Evolutionary conservation across 2,113 vertebrate species (phyloP), one percentile per base, ranked within the genome.

Genomic region (Chaenogobius annularis): DNA sequence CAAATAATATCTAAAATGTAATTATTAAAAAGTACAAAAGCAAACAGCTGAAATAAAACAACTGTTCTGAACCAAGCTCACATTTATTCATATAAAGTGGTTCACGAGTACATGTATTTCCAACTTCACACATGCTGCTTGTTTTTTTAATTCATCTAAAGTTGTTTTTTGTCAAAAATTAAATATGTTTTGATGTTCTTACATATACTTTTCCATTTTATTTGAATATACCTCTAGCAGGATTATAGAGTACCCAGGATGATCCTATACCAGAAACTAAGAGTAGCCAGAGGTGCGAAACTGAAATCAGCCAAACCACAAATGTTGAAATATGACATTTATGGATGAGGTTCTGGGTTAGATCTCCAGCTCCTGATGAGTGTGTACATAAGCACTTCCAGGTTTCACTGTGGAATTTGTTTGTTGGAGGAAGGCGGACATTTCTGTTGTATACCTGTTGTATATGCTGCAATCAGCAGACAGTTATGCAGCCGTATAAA

Each of bases 381-480:
- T 43, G 55, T 40, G 40, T 13, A 19, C 26, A 68, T 58, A n/a
- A 81, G 59, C 68, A 68, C 74, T 80, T 81, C 78, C 81, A 81
- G 78, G 70, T 83, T 78, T 54, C n/a, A 74, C 23, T 20, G 5
- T 52, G 77, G 62, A 26, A 61, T 68, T 76, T 79, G 47, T 61
- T 48, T 80, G 68, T 10, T 7, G 22, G 37, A 13, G 48, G 47
- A 50, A 71, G 54, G 62, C 64, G 43, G 12, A 37, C 35, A 72
- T 58, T 69, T 73, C 59, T 87, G 74, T 79, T 87, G 72, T 79
- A 68, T 82, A 85, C 78, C 74, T 83, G 75, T 68, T 79, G 75
- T 77, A 63, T 78, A 75, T 66, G 47, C 56, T 71, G 78, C 69
- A 91, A 90, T 86, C 83, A 89, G 75, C 75, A 79, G 70, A 84